A percentile compares a stretch with the other conserved stretches of the same genome.
These are phyloP conservation scores for Oryzias sinensis DNA, from an alignment of 2,797 vertebrate species.

Conservation along the genomic window DNA sequence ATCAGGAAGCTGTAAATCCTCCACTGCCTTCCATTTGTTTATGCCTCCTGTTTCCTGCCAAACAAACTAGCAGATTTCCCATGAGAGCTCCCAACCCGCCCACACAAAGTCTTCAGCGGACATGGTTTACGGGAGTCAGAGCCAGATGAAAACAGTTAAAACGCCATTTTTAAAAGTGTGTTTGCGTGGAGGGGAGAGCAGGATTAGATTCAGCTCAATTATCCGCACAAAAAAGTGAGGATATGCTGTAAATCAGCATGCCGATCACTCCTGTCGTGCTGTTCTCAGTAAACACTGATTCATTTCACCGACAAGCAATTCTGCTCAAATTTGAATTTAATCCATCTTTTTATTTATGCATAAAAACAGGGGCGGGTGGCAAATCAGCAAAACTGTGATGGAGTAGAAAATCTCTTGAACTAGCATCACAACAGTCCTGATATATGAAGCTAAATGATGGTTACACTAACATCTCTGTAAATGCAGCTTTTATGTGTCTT, in stretches of 20 bases:
- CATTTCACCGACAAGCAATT: conserved; percentile 53
- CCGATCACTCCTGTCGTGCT: conserved; percentile 40
- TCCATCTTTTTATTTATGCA: conserved; percentile 50
- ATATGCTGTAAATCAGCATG: conserved; percentile 51
- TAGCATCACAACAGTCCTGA: not conserved
- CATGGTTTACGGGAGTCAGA: conserved; percentile 59
- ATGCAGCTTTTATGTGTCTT: not conserved
- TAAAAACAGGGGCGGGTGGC: conserved; percentile 17
- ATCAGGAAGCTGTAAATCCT: conserved; percentile 71
- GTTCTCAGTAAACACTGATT: conserved; percentile 53
- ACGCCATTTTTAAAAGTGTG: conserved; percentile 55
- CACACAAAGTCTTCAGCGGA: conserved; percentile 42
- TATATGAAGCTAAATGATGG: too few species aligned
- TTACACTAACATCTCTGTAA: too few species aligned
- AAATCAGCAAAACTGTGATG: conserved; percentile 2
- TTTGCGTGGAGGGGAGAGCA: conserved; percentile 12
- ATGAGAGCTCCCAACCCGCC: conserved; percentile 51
- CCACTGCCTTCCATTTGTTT: conserved; percentile 68
- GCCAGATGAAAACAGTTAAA: conserved; percentile 70
- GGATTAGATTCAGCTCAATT: conserved; percentile 53
- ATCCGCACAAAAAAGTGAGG: conserved; percentile 39
- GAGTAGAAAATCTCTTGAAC: conserved; percentile 8
- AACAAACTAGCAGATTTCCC: conserved; percentile 81
- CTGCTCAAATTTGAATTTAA: conserved; percentile 52
- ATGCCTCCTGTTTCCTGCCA: conserved; percentile 74